These are phyloP conservation scores for Coleophora deauratella DNA, from an alignment of 2,888 invertebrate genomes.

Conservation along the genomic window DNA sequence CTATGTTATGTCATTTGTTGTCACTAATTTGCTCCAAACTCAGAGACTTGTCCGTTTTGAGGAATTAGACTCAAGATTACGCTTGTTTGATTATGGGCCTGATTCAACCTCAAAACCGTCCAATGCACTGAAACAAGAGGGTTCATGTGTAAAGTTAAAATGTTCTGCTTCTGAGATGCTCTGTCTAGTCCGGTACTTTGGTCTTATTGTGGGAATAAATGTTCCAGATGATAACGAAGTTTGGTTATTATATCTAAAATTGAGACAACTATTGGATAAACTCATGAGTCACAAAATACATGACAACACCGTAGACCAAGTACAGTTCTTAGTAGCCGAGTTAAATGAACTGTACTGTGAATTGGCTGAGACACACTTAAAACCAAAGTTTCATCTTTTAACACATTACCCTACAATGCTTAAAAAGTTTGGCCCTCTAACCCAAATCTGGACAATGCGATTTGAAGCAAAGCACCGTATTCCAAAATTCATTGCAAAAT, in stretches of 20 bases:
- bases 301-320: conserved; percentile 6
- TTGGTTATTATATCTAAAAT: conserved; percentile 10
- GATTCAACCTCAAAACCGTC: not conserved
- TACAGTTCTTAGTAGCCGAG: conserved; percentile 10
- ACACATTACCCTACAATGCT: conserved; percentile 12
- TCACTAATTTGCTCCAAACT: not conserved
- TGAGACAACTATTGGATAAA: not conserved
- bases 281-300: conserved; percentile 5
- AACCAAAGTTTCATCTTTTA: conserved; percentile 7
- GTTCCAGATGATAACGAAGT: conserved; percentile 12
- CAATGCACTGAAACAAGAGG: not conserved
- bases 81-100: not conserved
- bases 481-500: conserved; percentile 10
- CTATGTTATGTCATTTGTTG: conserved; percentile 8
- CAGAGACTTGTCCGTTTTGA: not conserved
- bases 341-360: conserved; percentile 10
- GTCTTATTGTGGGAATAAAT: conserved; percentile 12
- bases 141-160: conserved; percentile 1
- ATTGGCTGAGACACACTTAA: not conserved
- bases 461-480: conserved; percentile 15
- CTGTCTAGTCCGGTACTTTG: conserved; percentile 14
- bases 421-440: conserved; percentile 13
- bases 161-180: conserved; percentile 14
- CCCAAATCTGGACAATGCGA: conserved; percentile 15
- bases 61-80: not conserved